Percentiles rank a stretch among this genome's conserved stretches.
Conservation (phyloP, 2,797 vertebrate genomes). For the Peromyscus eremicus region DNA sequence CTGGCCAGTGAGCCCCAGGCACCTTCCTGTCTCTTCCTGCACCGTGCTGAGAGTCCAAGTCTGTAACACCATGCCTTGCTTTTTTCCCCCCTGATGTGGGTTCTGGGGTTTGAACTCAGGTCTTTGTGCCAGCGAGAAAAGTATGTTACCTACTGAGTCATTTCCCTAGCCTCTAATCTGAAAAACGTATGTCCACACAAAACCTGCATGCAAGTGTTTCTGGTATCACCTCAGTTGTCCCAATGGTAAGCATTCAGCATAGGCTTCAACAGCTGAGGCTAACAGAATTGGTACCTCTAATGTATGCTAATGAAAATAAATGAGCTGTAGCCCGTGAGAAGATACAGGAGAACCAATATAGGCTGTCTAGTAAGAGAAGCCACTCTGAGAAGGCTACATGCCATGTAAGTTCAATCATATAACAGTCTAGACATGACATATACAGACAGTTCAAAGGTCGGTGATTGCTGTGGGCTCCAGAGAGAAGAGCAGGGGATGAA, state of each 20-base stretch:
- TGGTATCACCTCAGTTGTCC: neutral
- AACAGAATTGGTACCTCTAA: neutral
- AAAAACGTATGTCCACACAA: neutral
- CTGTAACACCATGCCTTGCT: neutral
- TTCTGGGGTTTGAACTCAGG: neutral
- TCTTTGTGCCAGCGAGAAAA: neutral
- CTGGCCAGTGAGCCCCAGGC: neutral
- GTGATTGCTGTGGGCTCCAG: neutral
- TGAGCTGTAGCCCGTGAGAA: neutral
- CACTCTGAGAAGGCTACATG: neutral
- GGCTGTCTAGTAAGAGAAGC: neutral
- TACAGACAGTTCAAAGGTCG: neutral
- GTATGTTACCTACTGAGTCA: neutral
- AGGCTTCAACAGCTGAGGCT: neutral
- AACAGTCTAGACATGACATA: neutral
- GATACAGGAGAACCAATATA: neutral
- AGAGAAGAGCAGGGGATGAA: neutral
- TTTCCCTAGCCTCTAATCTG: neutral
- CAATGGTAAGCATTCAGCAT: neutral
- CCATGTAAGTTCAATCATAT: neutral
- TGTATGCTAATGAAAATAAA: neutral
- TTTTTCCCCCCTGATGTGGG: neutral
- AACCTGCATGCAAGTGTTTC: neutral
- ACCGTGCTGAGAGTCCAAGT: neutral
- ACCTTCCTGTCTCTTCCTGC: neutral